Evolutionary conservation across 2,113 vertebrate species (phyloP).

Genomic region (Abramis brama): DNA sequence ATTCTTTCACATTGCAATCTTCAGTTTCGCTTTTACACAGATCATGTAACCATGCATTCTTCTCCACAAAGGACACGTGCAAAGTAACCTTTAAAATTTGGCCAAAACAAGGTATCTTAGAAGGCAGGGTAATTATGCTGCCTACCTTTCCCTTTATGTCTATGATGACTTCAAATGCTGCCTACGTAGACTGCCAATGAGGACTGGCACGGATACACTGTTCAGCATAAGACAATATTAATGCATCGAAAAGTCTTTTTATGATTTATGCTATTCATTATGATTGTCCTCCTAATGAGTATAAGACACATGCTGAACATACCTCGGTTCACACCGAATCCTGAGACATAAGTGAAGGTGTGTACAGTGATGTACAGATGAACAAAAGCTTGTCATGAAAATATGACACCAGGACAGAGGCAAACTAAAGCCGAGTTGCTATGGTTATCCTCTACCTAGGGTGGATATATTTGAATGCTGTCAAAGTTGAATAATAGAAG

Average conservation of each 20-base stretch:
- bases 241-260: not conserved
- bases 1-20: not conserved
- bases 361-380: not conserved
- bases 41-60: not conserved
- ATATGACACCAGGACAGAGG: not conserved
- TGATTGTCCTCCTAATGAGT: no score
- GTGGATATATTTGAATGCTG: conserved; percentile 28
- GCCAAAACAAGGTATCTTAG: no score
- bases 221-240: not conserved
- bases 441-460: not conserved
- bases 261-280: no score
- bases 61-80: not conserved
- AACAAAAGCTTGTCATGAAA: not conserved
- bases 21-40: not conserved
- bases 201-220: not conserved
- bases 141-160: not conserved
- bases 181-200: not conserved
- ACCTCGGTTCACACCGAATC: not conserved
- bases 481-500: conserved; percentile 6
- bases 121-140: no score
- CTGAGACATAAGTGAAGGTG: not conserved
- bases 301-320: no score
- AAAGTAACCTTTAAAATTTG: no score
- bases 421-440: not conserved
- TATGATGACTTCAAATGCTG: not conserved